phyloP scores from a whole-genome alignment of 2,888 invertebrate species.

The Bimastos eiseni region DNA sequence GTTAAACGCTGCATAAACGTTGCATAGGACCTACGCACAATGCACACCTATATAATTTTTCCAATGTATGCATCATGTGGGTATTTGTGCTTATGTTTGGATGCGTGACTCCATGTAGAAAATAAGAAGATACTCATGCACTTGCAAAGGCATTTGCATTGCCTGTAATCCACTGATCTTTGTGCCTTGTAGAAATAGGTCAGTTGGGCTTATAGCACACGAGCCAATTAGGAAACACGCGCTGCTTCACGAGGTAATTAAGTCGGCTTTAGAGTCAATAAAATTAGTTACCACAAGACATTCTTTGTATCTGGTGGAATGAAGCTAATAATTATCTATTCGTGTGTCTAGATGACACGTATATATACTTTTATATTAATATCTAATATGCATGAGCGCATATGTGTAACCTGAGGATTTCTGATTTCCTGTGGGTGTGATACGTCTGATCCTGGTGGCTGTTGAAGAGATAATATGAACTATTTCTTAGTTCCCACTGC shows the following conservation, averaged over 20 bases:
- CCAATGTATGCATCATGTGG: not conserved
- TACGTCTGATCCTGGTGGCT: not conserved
- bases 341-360: too few species aligned
- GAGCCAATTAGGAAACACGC: not conserved
- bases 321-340: too few species aligned
- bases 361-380: not conserved
- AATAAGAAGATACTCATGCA: not conserved
- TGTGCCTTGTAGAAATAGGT: not conserved
- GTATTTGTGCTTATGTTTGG: not conserved
- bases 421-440: not conserved
- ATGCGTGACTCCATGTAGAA: not conserved
- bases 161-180: not conserved
- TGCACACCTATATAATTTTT: not conserved
- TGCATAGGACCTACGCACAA: not conserved
- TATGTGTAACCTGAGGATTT: too few species aligned
- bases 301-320: not conserved
- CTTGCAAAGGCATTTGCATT: not conserved
- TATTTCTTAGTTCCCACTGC: not conserved
- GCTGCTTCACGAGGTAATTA: not conserved
- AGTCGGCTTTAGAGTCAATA: not conserved
- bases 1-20: not conserved
- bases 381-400: not conserved
- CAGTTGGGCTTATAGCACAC: not conserved
- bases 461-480: not conserved
- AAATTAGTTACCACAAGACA: not conserved